Percentiles rank a stretch among this genome's conserved stretches.
phyloP scores from a whole-genome alignment of 2,797 vertebrate species.

The Cryptoprocta ferox region DNA sequence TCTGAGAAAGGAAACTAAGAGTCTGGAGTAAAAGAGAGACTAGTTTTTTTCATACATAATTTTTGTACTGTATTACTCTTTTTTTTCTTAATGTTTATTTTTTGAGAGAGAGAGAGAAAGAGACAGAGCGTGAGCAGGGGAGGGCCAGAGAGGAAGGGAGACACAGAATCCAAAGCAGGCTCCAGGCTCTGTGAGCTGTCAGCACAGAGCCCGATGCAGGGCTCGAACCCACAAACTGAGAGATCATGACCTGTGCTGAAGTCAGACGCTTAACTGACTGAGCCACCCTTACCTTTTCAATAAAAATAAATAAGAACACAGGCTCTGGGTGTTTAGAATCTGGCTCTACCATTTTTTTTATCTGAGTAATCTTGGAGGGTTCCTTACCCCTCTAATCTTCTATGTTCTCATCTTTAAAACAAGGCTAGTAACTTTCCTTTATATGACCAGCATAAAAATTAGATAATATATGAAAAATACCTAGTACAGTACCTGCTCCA shows the following conservation, averaged over 20 bases:
- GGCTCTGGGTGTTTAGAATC: neutral
- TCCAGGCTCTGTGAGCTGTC: too few relatives aligned
- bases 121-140: too few relatives aligned
- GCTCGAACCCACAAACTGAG: too few relatives aligned
- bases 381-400: neutral
- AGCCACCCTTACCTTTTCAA: too few relatives aligned
- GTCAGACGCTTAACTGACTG: too few relatives aligned
- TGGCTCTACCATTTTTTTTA: neutral
- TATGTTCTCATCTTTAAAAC: neutral
- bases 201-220: too few relatives aligned
- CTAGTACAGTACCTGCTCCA: neutral
- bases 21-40: neutral
- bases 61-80: neutral
- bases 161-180: too few relatives aligned
- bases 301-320: neutral
- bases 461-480: neutral
- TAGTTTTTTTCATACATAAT: neutral
- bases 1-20: constrained; percentile 27
- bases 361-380: neutral
- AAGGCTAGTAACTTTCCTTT: neutral
- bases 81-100: too few relatives aligned
- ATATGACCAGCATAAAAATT: neutral
- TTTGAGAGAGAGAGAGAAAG: too few relatives aligned
- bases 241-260: too few relatives aligned
- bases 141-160: too few relatives aligned